Base-by-base conservation (phyloP, 64 coral and sea anemone genomes). In the Porites lutea region DNA sequence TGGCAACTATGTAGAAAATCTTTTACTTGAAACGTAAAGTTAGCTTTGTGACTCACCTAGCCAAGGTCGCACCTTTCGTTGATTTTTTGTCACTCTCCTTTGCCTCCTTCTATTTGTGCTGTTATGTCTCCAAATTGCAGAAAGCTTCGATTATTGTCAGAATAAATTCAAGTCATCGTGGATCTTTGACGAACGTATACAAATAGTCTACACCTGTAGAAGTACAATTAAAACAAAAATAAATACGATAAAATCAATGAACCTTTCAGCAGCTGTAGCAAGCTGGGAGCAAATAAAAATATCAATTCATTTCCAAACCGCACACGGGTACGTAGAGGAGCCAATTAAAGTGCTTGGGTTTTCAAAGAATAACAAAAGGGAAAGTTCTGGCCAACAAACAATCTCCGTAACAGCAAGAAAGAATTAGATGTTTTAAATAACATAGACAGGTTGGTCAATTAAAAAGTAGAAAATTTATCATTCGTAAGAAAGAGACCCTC, bases 231-330 rank as follows among this genome's bases (percentile, higher is more conserved):
- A 7, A 65, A 51, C 22, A 46, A 49, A 51, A 13, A 82, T 18
- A 82, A 82, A 84, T 20, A 48, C 16, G 81, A 84, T 84, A 15
- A 84, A 68, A 69, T 84, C 46, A 68, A n/a, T 68, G 63, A 84
- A 52, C 19, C 45, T 23, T 5, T 61, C 22, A 84, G 53, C 81
- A 84, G 61, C 81, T 84, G 81, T 76, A 47, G 18, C 3, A 45
- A 49, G 18, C 12, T 61, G 9, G 21, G 57, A 45, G 20, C 7
- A 84, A 68, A 13, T 51, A 19, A 52, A 14, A 65, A 63, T 65
- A 52, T 23, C 16, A 54, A 15, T 54, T 84, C n/a, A 16, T 52
- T 48, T 65, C 64, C n/a, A 69, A 5, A 19, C 64, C 47, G 47
- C 45, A 48, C 79, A 68, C 48, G 48, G 27, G 27, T 37, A 37